Base-by-base conservation (phyloP, 64 coral and sea anemone genomes). In the Montipora foliosa region DNA sequence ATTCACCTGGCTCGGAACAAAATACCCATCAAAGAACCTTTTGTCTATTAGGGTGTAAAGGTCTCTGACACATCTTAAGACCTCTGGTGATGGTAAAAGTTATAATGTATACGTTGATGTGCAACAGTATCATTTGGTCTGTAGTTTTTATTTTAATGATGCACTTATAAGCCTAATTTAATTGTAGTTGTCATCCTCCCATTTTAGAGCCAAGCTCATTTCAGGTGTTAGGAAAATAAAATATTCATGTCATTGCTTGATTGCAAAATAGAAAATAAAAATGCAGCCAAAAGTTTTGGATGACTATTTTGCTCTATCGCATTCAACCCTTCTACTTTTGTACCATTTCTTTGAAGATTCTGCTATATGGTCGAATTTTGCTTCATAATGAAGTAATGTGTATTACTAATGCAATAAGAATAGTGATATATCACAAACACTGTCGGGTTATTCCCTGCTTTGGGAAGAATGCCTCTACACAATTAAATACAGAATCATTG, bases 181-280 rank as follows among this genome's bases (percentile, higher is more conserved):
- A 37, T 15, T 3, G 79, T 60, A 29, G 47, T 81, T 81, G 52
- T 59, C n/a, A 21, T 58, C 5, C 57, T 58, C n/a, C 60, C 52
- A 61, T 67, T 71, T 51, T 45, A 71, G 82, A 86, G 82, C 82
- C 44, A 86, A 84, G 82, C 82, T 86, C 82, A 14, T 7, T 86
- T 86, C 3, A 72, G 82, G 82, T 68, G 60, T 68, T 64, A 37
- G 21, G 6, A 83, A 61, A 81, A 29, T 50, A 24, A 76, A 76
- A 76, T 47, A 84, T 12, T 84, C 9, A 48, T 49, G 15, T 49
- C 44, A 49, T 45, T 24, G 47, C 66, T 71, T 83, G 44, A 71
- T 86, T 86, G 82, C 71, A 70, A 37, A 16, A 49, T 49, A 49
- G 46, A 46, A 13, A 78, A 78, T 78, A 78, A 76, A 78, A 49